Base-by-base conservation (phyloP, 2,797 vertebrate genomes). In the Lagocephalus sceleratus region DNA sequence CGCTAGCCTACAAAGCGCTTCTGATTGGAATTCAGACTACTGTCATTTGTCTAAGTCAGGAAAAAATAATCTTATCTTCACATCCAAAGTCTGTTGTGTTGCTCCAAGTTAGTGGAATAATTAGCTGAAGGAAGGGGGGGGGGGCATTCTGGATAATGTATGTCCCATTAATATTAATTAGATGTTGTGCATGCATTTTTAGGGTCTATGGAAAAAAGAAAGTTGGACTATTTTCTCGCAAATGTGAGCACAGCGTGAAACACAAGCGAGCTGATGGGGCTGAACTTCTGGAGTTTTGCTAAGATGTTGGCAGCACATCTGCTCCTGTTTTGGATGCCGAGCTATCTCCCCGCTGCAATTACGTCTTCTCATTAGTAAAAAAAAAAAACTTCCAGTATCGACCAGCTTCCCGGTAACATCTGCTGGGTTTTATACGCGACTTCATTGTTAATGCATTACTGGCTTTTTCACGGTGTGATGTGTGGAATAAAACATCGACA, bases 161-260 rank as follows among this genome's bases (percentile, higher is more conserved):
- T 73, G 47, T 56, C 70, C 75, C 58, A 83, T 86, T 88, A 80
- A 77, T 80, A 86, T 85, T 79, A 84, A 84, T 84, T 76, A 79
- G 78, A 79, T 55, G 68, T 63, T 71, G 61, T 53, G 60, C 61
- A 58, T 75, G 75, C 75, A 78, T 78, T 80, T 83, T 72, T 84
- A 86, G 81, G 80, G 84, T 85, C 76, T 32, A 39, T 19, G 15
- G 26, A 6, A 5, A 42, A 19, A 41, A 17, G 7, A 66, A 83
- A 83, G 60, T 73, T 76, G 4, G 41, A 49, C 60, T 16, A 45
- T 47, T 43, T 50, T 7, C 49, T 71, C 58, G 41, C 56, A 67
- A 57, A 61, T 62, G 60, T 5, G 52, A 43, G 23, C n/a, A 25
- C 45, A 71, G 25, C 5, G 42, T 40, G 45, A 78, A 65, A 63